Evolutionary conservation across 1,140 invertebrate genomes (phyloP), one percentile per base, ranked within the genome.

Genomic region (Aphaenogaster rudis): DNA sequence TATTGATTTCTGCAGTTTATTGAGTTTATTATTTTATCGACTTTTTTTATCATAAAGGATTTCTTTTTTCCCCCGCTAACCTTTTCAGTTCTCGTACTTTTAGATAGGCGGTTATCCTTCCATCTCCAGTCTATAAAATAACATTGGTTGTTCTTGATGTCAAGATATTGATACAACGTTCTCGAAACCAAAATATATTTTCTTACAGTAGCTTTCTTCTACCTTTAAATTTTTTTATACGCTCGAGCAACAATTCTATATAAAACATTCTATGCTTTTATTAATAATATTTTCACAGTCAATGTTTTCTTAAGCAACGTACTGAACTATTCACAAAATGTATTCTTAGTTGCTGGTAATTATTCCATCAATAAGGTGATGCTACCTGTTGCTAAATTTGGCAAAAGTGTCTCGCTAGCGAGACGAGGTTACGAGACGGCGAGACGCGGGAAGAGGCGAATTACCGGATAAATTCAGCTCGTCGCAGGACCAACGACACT

Each of bases 361-460:
- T 84, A 84, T 74, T 33, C 4, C 69, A 13, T 84, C 80, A 84
- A 84, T 84, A 84, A 84, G 69, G 8, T 61, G 69, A 5, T 61
- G n/a, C 80, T 84, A 84, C 80, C 80, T 84, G 80, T 84, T 84
- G 80, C 80, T 84, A 84, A 84, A 84, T 84, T 84, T 84, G 69
- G 69, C 80, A 84, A 84, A 84, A 84, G 80, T 84, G 69, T 61
- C n/a, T 84, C 45, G 33, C 39, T 76, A 76, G 42, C 39, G 63
- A 66, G 61, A 59, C 57, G 2, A 50, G 69, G 72, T 76, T 84
- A 63, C 80, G 57, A 63, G 80, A 67, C 28, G 80, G 28, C 39
- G 64, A 33, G 42, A 87, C 33, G 54, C 54, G 52, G 33, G 42
- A 54, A 79, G 74, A 28, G 48, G 39, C 50, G 54, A 67, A 77